Evolutionary conservation across 2,797 vertebrate species (phyloP), one percentile per base, ranked within the genome.

Genomic region (Poeciliopsis infans): DNA sequence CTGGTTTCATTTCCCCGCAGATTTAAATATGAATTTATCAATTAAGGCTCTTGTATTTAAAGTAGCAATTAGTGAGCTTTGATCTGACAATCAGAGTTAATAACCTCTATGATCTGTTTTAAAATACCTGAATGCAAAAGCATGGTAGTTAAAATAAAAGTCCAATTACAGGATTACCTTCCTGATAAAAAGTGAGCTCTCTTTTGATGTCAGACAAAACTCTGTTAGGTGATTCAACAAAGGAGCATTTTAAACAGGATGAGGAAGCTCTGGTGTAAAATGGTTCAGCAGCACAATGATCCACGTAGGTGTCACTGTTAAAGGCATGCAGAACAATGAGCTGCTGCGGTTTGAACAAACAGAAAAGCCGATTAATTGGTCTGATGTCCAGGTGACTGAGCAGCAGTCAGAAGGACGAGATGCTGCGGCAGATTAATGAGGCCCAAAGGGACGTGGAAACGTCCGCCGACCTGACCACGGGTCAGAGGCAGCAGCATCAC

Each of bases 351-450:
- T 39, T 20, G 20, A 36, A 31, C 18, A n/a, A 69, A 43, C 23
- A 43, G 39, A n/a, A 69, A 69, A 43, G 66, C 23, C 25, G 5
- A 43, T 39, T 69, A 69, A 69, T 69, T 69, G 66, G 66, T 69
- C 66, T 43, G 39, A 43, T 15, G 66, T 41, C 66, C 39, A 69
- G 39, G 43, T 43, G 66, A 69, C 39, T 13, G 8, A 69, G 66
- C 36, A 25, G 23, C 36, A n/a, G 39, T 25, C 39, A 69, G 25
- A 69, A 69, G 66, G 66, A 69, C 66, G 39, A 69, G 23, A n/a
- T 7, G 66, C 39, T n/a, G 66, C 11, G 12, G 20, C 25, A 43
- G 39, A 41, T 43, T 43, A 69, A 69, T 69, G 66, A 69, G 66
- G 23, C 66, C 41, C 39, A 69, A 69, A 43, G 39, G 66, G 66